These are phyloP conservation scores for Drosophila yooni DNA, from an alignment of 2,888 invertebrate genomes.

Conservation along the genomic window DNA sequence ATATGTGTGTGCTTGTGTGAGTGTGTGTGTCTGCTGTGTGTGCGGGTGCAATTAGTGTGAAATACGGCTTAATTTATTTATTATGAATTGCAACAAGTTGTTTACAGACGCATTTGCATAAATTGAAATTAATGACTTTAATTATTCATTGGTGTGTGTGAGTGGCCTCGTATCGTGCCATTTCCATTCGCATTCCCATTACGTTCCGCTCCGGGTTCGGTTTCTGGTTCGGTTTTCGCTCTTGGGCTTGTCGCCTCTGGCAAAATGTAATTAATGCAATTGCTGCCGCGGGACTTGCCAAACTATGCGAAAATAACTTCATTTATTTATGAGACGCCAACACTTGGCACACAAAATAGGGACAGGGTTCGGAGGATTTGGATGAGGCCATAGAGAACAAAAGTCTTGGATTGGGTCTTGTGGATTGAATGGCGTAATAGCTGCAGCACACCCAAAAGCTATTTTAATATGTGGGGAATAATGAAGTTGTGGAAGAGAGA, in stretches of 20 bases:
- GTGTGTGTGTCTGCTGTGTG: conserved; percentile 32
- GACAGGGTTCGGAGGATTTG: background rate
- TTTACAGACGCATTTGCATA: conserved; percentile 81
- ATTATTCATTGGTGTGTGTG: conserved; percentile 69
- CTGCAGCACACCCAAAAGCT: conserved; percentile 10
- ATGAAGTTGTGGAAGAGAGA: background rate
- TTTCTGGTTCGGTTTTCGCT: conserved; percentile 20
- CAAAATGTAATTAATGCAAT: conserved; percentile 71
- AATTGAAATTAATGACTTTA: conserved; percentile 81
- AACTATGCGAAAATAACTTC: conserved; percentile 66
- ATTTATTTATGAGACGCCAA: conserved; percentile 79
- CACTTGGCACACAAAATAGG: conserved; percentile 62
- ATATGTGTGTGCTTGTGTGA: background rate
- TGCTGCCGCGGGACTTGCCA: conserved; percentile 63
- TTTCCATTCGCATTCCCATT: conserved; percentile 11
- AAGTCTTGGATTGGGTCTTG: background rate
- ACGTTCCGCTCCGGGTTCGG: conserved; percentile 5
- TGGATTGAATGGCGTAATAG: conserved; percentile 35
- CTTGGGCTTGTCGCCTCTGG: conserved; percentile 40
- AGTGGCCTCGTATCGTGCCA: conserved; percentile 14
- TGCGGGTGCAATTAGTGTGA: conserved; percentile 80
- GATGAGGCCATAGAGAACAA: background rate
- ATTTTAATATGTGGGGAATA: conserved; percentile 13
- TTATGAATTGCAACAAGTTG: conserved; percentile 81
- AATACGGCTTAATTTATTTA: conserved; percentile 81